Base-by-base conservation (phyloP, 2,888 invertebrate genomes). In the Galerucella nymphaeae region DNA sequence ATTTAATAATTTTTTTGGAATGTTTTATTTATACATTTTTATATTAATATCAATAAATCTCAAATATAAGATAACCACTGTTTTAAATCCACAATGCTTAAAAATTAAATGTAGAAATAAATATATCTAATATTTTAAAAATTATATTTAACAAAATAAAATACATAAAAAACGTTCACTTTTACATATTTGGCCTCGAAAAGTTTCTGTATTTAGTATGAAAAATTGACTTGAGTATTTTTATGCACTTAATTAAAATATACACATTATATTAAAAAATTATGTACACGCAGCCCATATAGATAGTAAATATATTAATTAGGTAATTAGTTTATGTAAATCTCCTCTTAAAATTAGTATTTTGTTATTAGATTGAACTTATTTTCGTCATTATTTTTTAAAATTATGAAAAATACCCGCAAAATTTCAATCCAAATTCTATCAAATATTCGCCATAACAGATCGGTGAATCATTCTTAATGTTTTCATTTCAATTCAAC, bases 111-210 rank as follows among this genome's bases (percentile, higher is more conserved):
- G 65, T 75, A 75, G 68, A 75, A 78, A 77, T 77, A 78, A 76
- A 78, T 77, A 77, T 77, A 75, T 74, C 59, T 72, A 76, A 76
- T 73, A 73, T 71, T 74, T 70, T 74, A 72, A 74, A 74, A 77
- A 75, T 72, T 72, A 77, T 73, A 77, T 77, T 75, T 74, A 72
- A 77, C 72, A 74, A 74, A 73, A 77, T 73, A 77, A 73, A 75
- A 77, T 75, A 76, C 74, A 76, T 75, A 73, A 77, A 77, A 77
- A 77, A 75, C 73, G 69, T 75, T 53, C 75, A 72, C 77, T 77
- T 78, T 77, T 65, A 77, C 74, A 74, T 79, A 77, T 79, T 80
- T 81, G 80, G 81, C 81, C 81, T 79, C 81, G 73, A 78, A 75
- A 66, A 70, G 66, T 75, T 74, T 72, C 73, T 74, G 64, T 69